phyloP scores from a whole-genome alignment of 2,113 vertebrate genomes.

The Festucalex cinctus region DNA sequence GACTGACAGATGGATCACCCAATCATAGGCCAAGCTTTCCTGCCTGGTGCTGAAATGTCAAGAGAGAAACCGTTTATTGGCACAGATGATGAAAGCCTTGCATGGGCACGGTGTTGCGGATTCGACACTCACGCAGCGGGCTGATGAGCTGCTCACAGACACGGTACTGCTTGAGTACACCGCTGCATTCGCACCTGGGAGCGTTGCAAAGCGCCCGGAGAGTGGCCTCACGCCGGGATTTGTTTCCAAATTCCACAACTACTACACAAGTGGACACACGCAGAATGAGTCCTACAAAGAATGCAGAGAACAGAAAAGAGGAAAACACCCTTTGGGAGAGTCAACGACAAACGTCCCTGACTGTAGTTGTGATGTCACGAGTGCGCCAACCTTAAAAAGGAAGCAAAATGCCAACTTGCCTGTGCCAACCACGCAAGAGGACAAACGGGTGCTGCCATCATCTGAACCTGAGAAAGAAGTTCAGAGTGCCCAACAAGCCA shows the following conservation, averaged over 20 bases:
- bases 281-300: slow-evolving; percentile 3
- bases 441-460: neutral
- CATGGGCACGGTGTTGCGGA: slow-evolving; percentile 38
- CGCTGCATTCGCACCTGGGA: slow-evolving; percentile 23
- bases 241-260: slow-evolving; percentile 21
- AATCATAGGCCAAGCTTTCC: slow-evolving; percentile 68
- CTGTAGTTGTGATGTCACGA: slow-evolving; percentile 4
- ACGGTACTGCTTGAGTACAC: slow-evolving; percentile 65
- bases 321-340: slow-evolving; percentile 1
- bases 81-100: slow-evolving; percentile 60
- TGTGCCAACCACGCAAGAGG: slow-evolving; percentile 18
- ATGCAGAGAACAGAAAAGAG: slow-evolving; percentile 3
- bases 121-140: slow-evolving; percentile 53
- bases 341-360: slow-evolving; percentile 7
- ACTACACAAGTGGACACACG: slow-evolving; percentile 29
- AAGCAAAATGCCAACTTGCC: slow-evolving; percentile 24
- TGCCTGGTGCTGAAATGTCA: slow-evolving; percentile 78
- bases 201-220: neutral
- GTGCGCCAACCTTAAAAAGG: neutral
- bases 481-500: neutral
- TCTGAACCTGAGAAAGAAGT: slow-evolving; percentile 13
- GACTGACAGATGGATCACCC: slow-evolving; percentile 25
- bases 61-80: slow-evolving; percentile 75
- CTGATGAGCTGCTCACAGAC: slow-evolving; percentile 66
- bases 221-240: slow-evolving; percentile 14